Conservation (phyloP, 2,797 vertebrate genomes). For the Schizopygopsis pylzovi region DNA sequence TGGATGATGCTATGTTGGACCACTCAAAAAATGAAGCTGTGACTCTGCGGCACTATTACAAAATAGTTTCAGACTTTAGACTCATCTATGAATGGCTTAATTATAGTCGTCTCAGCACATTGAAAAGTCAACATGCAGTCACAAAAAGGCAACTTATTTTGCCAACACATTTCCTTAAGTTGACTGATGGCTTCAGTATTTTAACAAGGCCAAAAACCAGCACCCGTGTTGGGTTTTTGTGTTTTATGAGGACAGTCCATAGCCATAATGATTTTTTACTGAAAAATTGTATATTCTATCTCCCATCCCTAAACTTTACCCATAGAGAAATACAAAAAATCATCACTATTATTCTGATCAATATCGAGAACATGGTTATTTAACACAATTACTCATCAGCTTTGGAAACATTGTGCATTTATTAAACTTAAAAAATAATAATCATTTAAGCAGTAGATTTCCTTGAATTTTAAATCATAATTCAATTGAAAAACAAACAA, state of each 20-base stretch:
- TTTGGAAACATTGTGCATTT: background rate
- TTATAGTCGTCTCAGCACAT: background rate
- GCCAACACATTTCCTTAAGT: background rate
- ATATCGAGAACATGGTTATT: background rate
- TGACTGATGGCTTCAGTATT: background rate
- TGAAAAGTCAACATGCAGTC: background rate
- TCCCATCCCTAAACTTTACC: background rate
- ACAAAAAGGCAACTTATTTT: background rate
- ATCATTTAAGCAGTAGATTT: background rate
- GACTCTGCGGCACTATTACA: background rate
- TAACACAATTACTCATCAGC: background rate
- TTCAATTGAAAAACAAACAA: background rate
- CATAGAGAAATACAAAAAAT: background rate
- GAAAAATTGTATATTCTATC: background rate
- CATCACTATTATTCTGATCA: background rate
- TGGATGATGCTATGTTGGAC: background rate
- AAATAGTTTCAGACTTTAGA: background rate
- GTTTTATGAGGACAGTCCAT: background rate
- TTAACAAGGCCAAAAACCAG: background rate
- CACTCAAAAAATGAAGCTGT: background rate
- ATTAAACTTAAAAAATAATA: too few relatives aligned
- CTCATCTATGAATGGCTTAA: background rate
- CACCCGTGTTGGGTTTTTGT: background rate
- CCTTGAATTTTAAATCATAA: background rate
- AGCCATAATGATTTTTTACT: background rate